Conservation (phyloP, 2,113 vertebrate species). For the Pangasianodon gigas region DNA sequence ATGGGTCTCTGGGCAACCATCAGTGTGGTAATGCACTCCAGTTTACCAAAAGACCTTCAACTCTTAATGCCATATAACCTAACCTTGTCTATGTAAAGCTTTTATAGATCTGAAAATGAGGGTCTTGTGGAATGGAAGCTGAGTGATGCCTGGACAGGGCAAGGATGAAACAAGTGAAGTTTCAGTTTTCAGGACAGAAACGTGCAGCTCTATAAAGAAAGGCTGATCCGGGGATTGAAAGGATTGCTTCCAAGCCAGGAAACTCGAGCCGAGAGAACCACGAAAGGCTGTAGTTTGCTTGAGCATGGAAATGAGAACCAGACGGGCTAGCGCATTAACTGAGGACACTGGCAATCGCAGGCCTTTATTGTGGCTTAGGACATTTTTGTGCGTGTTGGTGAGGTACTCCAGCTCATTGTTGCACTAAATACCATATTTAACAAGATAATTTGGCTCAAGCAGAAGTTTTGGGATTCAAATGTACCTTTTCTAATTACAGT, state of each 20-base stretch:
- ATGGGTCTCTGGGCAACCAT: conserved; percentile 24
- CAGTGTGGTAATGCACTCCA: conserved; percentile 2
- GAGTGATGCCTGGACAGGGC: conserved; percentile 21
- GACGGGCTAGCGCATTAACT: conserved; percentile 33
- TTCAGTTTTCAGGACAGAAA: conserved; percentile 28
- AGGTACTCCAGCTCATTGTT: conserved; percentile 38
- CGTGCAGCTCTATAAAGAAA: conserved; percentile 11
- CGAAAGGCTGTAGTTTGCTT: conserved; percentile 29
- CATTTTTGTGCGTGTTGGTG: conserved; percentile 35
- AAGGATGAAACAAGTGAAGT: conserved; percentile 32
- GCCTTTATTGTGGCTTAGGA: conserved; percentile 47
- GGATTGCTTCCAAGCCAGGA: neutral
- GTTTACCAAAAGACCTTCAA: conserved; percentile 17
- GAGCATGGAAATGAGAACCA: conserved; percentile 56
- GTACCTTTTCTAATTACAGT: conserved; percentile 27
- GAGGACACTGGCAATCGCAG: conserved; percentile 47
- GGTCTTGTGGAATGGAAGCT: conserved; percentile 11
- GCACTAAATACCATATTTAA: conserved; percentile 38
- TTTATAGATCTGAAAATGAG: conserved; percentile 45
- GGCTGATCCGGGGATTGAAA: conserved; percentile 21
- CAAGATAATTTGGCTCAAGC: conserved; percentile 24
- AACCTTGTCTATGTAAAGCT: conserved; percentile 38
- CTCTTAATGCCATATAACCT: conserved; percentile 18
- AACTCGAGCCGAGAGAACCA: conserved; percentile 21
- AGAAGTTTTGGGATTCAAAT: conserved; percentile 5